Conservation (phyloP, 2,888 invertebrate genomes). For the Lasioglossum morio region DNA sequence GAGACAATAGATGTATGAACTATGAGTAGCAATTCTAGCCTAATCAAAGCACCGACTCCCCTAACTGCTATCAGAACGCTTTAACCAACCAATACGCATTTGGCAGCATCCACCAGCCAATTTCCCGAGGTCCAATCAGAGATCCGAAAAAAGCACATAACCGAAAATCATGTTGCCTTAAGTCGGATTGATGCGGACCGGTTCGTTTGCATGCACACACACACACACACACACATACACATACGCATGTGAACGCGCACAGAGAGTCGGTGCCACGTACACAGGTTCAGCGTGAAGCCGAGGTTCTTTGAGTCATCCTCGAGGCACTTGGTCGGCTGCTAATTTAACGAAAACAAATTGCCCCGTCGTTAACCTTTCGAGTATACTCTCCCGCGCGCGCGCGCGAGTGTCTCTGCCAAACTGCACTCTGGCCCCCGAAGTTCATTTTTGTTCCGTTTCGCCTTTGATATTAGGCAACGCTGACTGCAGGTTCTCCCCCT, state of each 20-base stretch:
- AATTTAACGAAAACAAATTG: slow-evolving; percentile 64
- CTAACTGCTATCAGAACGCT: not conserved
- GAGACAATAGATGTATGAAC: not conserved
- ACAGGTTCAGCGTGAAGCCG: not conserved
- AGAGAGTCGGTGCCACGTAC: not conserved
- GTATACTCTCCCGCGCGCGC: slow-evolving; percentile 12
- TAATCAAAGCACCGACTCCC: not conserved
- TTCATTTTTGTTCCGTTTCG: slow-evolving; percentile 42
- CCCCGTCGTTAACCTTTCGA: slow-evolving; percentile 54
- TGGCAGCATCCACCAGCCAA: not conserved
- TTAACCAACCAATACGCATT: not conserved
- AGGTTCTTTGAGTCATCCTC: slow-evolving; percentile 45
- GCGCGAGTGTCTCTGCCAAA: slow-evolving; percentile 27
- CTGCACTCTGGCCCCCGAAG: slow-evolving; percentile 22
- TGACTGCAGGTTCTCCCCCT: slow-evolving; percentile 1
- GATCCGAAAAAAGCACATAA: not conserved
- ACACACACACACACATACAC: too few species aligned
- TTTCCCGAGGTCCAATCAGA: not conserved
- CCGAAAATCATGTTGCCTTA: not conserved
- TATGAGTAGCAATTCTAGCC: not conserved
- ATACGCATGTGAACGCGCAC: too few species aligned
- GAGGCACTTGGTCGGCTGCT: slow-evolving; percentile 47
- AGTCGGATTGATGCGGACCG: not conserved
- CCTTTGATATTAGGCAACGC: slow-evolving; percentile 39
- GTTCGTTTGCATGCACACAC: slow-evolving; percentile 7